Conservation (phyloP, 2,888 invertebrate genomes). For the Xylota sylvarum region DNA sequence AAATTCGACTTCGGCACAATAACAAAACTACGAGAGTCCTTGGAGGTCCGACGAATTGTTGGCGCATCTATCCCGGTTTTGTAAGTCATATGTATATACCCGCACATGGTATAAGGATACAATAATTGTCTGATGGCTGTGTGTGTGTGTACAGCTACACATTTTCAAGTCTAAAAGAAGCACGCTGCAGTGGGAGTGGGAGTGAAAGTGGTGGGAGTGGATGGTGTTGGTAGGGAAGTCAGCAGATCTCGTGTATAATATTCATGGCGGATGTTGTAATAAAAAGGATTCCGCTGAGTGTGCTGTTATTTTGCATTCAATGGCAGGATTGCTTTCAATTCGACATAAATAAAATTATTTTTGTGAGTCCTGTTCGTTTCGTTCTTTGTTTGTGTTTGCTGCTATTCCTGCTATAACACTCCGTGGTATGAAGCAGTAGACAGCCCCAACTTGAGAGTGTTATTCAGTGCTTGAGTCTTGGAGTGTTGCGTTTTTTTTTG, state of each 20-base stretch:
- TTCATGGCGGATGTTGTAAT: slow-evolving; percentile 76
- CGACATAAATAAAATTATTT: slow-evolving; percentile 76
- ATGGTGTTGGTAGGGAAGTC: not conserved
- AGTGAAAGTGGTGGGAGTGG: too few relatives aligned
- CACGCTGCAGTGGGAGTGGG: not conserved
- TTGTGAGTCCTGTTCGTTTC: slow-evolving; percentile 62
- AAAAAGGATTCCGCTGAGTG: slow-evolving; percentile 77
- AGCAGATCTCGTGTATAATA: slow-evolving; percentile 58
- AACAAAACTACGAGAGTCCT: slow-evolving; percentile 18
- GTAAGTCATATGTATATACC: not conserved
- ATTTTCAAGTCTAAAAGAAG: not conserved
- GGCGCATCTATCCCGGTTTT: slow-evolving; percentile 16
- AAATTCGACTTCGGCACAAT: slow-evolving; percentile 36
- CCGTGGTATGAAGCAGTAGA: slow-evolving; percentile 4
- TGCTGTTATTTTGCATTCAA: slow-evolving; percentile 76
- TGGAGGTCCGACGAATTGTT: slow-evolving; percentile 49
- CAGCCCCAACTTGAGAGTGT: slow-evolving; percentile 7
- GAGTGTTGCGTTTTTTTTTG: slow-evolving; percentile 7
- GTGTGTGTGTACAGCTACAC: not conserved
- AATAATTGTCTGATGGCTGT: slow-evolving; percentile 43
- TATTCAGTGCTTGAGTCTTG: slow-evolving; percentile 41
- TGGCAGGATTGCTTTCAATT: slow-evolving; percentile 75
- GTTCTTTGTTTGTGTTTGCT: slow-evolving; percentile 29
- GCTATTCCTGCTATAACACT: slow-evolving; percentile 38
- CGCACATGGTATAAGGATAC: slow-evolving; percentile 29